phyloP scores from a whole-genome alignment of 2,113 vertebrate genomes.

The Paradoxurus hermaphroditus region DNA sequence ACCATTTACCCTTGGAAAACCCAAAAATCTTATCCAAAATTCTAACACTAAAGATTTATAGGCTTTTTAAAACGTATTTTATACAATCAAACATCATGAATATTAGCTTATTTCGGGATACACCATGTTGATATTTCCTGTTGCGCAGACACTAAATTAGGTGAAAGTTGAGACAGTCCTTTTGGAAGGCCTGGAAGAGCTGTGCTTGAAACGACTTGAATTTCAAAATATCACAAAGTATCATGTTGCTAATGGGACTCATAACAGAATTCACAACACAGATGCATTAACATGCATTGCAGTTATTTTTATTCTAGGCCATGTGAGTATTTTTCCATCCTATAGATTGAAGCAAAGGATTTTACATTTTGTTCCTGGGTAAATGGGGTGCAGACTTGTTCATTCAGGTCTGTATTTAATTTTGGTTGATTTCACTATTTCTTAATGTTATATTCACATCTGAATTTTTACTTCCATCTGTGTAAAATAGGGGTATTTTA shows the following conservation, averaged over 20 bases:
- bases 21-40: background rate
- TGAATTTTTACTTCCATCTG: background rate
- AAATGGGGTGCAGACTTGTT: background rate
- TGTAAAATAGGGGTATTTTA: background rate
- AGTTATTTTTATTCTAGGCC: background rate
- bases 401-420: background rate
- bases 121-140: background rate
- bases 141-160: background rate
- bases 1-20: background rate
- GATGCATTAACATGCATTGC: background rate
- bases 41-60: background rate
- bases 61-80: background rate
- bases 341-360: background rate
- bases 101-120: background rate
- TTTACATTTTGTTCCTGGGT: background rate
- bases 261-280: background rate
- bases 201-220: background rate
- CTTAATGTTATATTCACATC: background rate
- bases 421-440: background rate
- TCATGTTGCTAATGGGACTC: background rate
- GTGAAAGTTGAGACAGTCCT: background rate
- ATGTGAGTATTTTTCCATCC: background rate
- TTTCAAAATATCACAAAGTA: background rate
- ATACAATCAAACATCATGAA: background rate
- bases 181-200: background rate